These are phyloP conservation scores for Harlomillsia oculata DNA, from an alignment of 1,140 invertebrate species.

Conservation along the genomic window DNA sequence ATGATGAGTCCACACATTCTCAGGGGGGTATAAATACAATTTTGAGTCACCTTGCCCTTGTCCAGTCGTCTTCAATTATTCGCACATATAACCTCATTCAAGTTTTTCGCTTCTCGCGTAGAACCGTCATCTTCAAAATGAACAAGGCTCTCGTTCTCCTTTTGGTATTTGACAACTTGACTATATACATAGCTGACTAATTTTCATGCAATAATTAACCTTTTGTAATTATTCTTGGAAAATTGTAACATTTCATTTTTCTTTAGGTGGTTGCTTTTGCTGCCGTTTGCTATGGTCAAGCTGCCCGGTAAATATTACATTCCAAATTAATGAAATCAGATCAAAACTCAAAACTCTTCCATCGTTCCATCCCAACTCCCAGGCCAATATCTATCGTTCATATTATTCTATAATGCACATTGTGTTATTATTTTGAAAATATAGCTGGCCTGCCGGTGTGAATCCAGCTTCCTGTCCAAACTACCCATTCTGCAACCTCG, in stretches of 20 bases:
- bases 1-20: no score
- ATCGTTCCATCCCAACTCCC: no score
- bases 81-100: no score
- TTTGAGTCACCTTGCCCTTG: background rate
- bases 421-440: no score
- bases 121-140: slow-evolving; percentile 10
- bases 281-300: slow-evolving; percentile 12
- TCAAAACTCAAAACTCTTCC: no score
- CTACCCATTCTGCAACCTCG: slow-evolving; percentile 32
- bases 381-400: no score
- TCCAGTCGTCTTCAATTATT: background rate
- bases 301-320: background rate
- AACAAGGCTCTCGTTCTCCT: slow-evolving; percentile 19
- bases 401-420: no score
- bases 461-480: slow-evolving; percentile 29
- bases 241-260: background rate
- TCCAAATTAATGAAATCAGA: background rate
- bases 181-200: background rate
- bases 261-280: slow-evolving; percentile 19
- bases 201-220: background rate
- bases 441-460: slow-evolving; percentile 29
- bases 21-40: slow-evolving; percentile 7
- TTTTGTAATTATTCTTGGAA: background rate
- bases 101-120: background rate
- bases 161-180: slow-evolving; percentile 13